These are phyloP conservation scores for Tetrax tetrax DNA, from an alignment of 2,113 vertebrate genomes.

Conservation along the genomic window DNA sequence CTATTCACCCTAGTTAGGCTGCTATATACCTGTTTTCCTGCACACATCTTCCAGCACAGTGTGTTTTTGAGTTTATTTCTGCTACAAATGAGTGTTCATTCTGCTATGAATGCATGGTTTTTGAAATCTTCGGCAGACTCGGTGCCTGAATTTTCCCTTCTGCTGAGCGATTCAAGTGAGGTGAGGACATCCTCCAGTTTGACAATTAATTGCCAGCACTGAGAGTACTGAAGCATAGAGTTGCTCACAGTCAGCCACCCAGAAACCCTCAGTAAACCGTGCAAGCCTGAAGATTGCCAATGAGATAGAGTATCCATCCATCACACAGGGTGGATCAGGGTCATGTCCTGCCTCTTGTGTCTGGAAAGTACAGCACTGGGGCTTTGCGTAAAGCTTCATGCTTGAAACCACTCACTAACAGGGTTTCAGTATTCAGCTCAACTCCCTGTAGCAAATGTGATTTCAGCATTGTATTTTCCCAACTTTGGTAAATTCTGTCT, in stretches of 20 bases:
- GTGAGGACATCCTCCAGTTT: neutral
- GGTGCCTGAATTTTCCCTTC: neutral
- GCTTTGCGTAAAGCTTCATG: neutral
- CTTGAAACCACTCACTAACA: neutral
- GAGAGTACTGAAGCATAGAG: neutral
- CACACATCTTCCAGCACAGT: neutral
- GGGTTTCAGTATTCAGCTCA: neutral
- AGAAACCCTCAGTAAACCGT: neutral
- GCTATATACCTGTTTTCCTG: neutral
- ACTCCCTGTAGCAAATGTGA: neutral
- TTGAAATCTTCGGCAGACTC: neutral
- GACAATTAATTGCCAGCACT: neutral
- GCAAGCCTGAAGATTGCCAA: neutral
- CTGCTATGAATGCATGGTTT: neutral
- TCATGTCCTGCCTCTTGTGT: neutral
- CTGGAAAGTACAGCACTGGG: too few relatives aligned
- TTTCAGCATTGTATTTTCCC: neutral
- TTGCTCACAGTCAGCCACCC: neutral
- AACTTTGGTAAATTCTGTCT: neutral
- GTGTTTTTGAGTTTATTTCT: neutral
- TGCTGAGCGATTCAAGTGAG: neutral
- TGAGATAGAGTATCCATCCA: neutral
- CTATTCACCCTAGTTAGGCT: neutral
- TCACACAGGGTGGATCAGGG: too few relatives aligned
- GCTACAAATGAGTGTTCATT: too few relatives aligned